Base-by-base conservation (phyloP, 2,113 vertebrate species). In the Chaetodon auriga region DNA sequence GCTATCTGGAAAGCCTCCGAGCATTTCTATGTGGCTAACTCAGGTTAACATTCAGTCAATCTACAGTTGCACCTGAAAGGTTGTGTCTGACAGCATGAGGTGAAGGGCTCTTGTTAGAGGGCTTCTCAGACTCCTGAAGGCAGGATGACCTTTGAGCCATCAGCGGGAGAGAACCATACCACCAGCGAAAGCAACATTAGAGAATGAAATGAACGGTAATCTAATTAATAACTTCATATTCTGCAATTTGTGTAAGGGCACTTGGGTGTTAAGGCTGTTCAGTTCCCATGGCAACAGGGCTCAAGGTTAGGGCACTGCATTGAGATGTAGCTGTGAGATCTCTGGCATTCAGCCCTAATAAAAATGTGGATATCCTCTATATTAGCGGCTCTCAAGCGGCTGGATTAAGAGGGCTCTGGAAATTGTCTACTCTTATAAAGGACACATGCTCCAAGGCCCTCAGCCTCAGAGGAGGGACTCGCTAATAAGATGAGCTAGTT, bases 221-320 rank as follows among this genome's bases (percentile, higher is more conserved):
- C 49, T 82, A 90, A 90, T 92, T 86, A 89, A 87, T 85, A 82
- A 66, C 46, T 84, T 86, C 46, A 84, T 76, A 73, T 87, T 88
- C 64, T 76, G 73, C 75, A 84, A 83, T 87, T 86, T 87, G 78
- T 85, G 57, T 62, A 64, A 82, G 81, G 78, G 84, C 83, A 70
- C 83, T 85, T 70, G 30, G 72, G 84, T 73, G 68, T 69, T 78
- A 57, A 54, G 55, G 79, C 46, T 75, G 85, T 75, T 82, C 65
- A 65, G 90, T 93, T 92, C n/a, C 90, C 86, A 87, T 87, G 61
- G 90, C 60, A 91, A 93, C 90, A 49, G 48, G 76, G 16, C 58
- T 68, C 25, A 18, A 81, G 65, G 51, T 68, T 72, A 68, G 54
- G 66, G 70, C 36, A 61, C 57, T 14, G 75, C 51, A 63, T 45